Evolutionary conservation across 1,140 invertebrate genomes (phyloP), one percentile per base, ranked within the genome.

Genomic region (Caenorhabditis tropicalis): DNA sequence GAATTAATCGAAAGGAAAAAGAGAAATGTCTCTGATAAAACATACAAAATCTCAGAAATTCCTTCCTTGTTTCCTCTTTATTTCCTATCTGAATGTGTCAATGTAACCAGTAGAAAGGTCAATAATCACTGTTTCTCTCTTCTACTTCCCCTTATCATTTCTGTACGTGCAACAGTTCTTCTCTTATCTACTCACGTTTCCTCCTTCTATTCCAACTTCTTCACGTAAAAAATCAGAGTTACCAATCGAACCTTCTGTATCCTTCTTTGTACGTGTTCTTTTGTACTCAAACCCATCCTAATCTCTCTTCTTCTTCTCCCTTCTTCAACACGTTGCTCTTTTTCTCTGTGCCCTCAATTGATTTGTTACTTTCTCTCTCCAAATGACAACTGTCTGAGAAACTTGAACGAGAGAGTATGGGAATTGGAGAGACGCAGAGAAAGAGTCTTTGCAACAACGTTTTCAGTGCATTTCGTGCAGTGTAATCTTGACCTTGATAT

Each of bases 321-420:
- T 15, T 74, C n/a, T n/a, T 43, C 4, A 46, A 74, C 65, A 74
- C 65, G 65, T 24, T 74, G 65, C 65, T 74, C n/a, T 74, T 33
- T 74, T 43, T 74, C 65, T 74, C 36, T 39, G 29, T 46, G 2
- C 65, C 9, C 58, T 33, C 58, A 33, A 74, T 74, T 46, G 36
- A 43, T 6, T 43, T 43, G 65, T 46, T n/a, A 74, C 36, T 60
- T 15, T 70, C 33, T 39, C 31, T 33, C 39, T n/a, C 65, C 21
- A 24, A 74, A 74, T n/a, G 65, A 74, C 65, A 74, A 74, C 65
- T 74, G 65, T 74, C 65, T 5, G 65, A 74, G 36, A 29, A 74
- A 24, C 43, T 24, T 43, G 65, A 24, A 24, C n/a, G 6, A 0
- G 21, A 74, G 7, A 4, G 10, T 5, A 46, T 43, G 65, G 43